phyloP scores from a whole-genome alignment of 1,140 invertebrate species.

The Mylabris phalerata region DNA sequence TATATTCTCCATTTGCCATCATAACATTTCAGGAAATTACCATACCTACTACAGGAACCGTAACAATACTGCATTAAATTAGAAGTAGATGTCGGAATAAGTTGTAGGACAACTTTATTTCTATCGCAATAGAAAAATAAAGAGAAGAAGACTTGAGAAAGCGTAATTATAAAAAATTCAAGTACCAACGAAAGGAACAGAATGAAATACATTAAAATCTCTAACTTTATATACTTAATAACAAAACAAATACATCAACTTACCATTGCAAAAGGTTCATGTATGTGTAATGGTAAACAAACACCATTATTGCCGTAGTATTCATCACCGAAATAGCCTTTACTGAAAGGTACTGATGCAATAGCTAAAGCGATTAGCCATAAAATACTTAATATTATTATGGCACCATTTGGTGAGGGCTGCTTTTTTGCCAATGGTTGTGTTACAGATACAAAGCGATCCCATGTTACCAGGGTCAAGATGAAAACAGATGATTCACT shows the following conservation, averaged over 20 bases:
- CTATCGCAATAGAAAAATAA: too few relatives aligned
- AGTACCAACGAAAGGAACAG: too few relatives aligned
- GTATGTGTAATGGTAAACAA: constrained; percentile 57
- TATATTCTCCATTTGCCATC: too few relatives aligned
- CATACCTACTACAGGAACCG: too few relatives aligned
- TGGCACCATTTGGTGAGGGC: constrained; percentile 36
- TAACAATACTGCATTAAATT: too few relatives aligned
- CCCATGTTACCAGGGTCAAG: constrained; percentile 56
- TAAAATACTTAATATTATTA: constrained; percentile 44
- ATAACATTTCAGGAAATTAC: too few relatives aligned
- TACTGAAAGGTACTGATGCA: constrained; percentile 47
- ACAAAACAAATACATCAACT: neutral
- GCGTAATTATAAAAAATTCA: too few relatives aligned
- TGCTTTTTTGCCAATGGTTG: constrained; percentile 47
- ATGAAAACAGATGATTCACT: constrained; percentile 60
- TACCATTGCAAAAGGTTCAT: constrained; percentile 52
- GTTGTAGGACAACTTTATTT: too few relatives aligned
- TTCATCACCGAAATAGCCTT: constrained; percentile 45
- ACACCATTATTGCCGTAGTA: constrained; percentile 58
- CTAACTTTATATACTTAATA: neutral
- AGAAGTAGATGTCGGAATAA: too few relatives aligned
- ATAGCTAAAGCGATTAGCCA: constrained; percentile 50
- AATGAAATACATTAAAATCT: neutral
- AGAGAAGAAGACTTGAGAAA: too few relatives aligned
- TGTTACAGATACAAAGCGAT: constrained; percentile 55